Evolutionary conservation across 2,888 invertebrate genomes (phyloP).

Genomic region (Eupithecia centaureata): DNA sequence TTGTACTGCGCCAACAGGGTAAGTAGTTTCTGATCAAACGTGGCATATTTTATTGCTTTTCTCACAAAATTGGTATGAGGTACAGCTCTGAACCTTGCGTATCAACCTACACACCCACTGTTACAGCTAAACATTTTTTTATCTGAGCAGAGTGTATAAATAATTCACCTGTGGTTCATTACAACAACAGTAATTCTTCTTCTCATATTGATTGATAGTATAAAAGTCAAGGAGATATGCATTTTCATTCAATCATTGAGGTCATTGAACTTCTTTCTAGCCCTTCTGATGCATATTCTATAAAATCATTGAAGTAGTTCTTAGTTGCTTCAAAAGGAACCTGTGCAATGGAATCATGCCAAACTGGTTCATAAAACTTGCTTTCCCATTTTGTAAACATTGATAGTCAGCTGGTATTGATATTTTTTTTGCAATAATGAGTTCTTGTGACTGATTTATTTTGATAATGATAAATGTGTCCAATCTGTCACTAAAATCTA

Average conservation of each 20-base stretch:
- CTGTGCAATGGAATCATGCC: slow-evolving; percentile 1
- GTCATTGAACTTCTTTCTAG: background rate
- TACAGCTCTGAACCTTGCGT: background rate
- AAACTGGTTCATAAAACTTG: background rate
- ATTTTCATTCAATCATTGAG: too few relatives aligned
- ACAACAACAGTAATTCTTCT: background rate
- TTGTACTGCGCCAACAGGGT: slow-evolving; percentile 95
- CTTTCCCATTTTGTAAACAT: slow-evolving; percentile 17
- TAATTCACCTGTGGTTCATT: background rate
- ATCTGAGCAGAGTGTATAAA: background rate
- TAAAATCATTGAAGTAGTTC: background rate
- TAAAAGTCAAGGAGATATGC: background rate
- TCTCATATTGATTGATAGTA: too few relatives aligned
- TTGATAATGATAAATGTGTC: too few relatives aligned
- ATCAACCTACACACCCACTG: background rate
- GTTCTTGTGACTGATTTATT: background rate
- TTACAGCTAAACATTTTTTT: background rate
- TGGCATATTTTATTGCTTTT: slow-evolving; percentile 19
- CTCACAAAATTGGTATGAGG: too few relatives aligned
- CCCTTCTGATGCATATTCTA: background rate
- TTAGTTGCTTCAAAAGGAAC: background rate
- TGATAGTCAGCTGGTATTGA: slow-evolving; percentile 20
- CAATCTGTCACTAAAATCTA: too few relatives aligned
- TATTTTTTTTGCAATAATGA: background rate
- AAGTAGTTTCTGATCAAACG: slow-evolving; percentile 65